Conservation (phyloP, 1,140 invertebrate genomes). For the Pseudomyrmex sp. region DNA sequence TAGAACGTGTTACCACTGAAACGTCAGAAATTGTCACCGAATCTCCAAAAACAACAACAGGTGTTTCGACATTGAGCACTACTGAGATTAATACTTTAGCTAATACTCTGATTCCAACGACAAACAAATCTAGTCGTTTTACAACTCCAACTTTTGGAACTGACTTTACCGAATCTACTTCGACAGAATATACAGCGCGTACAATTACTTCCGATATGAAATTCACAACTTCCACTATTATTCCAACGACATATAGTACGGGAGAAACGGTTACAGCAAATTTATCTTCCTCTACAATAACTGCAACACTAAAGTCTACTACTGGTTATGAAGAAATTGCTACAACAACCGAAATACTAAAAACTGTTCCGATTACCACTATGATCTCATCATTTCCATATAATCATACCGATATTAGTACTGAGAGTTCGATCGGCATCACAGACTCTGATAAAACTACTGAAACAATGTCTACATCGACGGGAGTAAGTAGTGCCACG, state of each 20-base stretch:
- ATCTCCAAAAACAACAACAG: neutral
- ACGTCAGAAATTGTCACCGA: neutral
- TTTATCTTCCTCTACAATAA: neutral
- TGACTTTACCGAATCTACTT: slow-evolving; percentile 11
- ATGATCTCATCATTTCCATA: neutral
- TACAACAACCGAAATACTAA: slow-evolving; percentile 6
- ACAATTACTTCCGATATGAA: slow-evolving; percentile 7
- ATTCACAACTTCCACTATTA: neutral
- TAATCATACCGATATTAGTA: slow-evolving; percentile 1
- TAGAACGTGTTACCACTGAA: slow-evolving; percentile 31
- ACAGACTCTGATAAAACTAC: neutral
- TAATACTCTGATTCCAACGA: slow-evolving; percentile 1
- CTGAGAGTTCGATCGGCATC: neutral
- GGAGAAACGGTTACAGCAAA: slow-evolving; percentile 34
- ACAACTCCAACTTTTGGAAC: slow-evolving; percentile 4
- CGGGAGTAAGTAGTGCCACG: neutral
- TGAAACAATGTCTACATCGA: slow-evolving; percentile 19
- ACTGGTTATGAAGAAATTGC: neutral
- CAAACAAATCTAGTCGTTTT: slow-evolving; percentile 8
- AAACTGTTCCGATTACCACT: neutral
- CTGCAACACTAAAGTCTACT: slow-evolving; percentile 1
- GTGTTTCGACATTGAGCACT: slow-evolving; percentile 21
- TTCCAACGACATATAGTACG: slow-evolving; percentile 5
- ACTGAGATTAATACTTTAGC: slow-evolving; percentile 4
- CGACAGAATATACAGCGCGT: slow-evolving; percentile 23